phyloP scores from a whole-genome alignment of 2,888 invertebrate genomes.

The Drosophila anomalata region DNA sequence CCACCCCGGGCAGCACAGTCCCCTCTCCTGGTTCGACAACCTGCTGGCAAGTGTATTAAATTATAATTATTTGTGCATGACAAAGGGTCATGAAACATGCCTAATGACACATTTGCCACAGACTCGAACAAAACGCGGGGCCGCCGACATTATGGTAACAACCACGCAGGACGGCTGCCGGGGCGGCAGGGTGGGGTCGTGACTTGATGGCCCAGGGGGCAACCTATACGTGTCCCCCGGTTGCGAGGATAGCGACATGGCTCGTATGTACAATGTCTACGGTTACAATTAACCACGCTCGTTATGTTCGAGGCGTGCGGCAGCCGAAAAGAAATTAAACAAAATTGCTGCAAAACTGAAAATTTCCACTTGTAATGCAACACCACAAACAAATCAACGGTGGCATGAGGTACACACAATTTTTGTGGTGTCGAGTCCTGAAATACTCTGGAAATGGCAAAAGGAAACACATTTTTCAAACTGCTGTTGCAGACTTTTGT shows the following conservation, averaged over 20 bases:
- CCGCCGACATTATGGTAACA: conserved; percentile 23
- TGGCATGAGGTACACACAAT: not conserved
- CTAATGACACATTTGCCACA: conserved; percentile 83
- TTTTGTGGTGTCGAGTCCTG: not conserved
- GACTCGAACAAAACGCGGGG: conserved; percentile 65
- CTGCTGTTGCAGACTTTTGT: no score
- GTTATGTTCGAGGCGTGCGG: conserved; percentile 69
- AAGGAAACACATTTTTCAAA: no score
- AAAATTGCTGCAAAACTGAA: conserved; percentile 69
- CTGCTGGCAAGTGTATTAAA: conserved; percentile 80
- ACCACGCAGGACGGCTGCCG: not conserved
- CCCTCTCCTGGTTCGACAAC: conserved; percentile 29
- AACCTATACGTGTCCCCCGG: conserved; percentile 15
- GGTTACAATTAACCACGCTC: conserved; percentile 73
- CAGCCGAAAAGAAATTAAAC: conserved; percentile 63
- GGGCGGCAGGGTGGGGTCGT: conserved; percentile 6
- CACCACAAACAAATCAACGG: conserved; percentile 40
- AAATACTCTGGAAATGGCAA: conserved; percentile 8
- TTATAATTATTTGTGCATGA: conserved; percentile 83
- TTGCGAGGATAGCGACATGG: conserved; percentile 50
- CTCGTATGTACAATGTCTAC: conserved; percentile 40
- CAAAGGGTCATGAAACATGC: conserved; percentile 82
- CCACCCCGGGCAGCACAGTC: not conserved
- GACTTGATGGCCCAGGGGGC: conserved; percentile 27
- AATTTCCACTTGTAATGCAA: conserved; percentile 69